phyloP scores from a whole-genome alignment of 2,888 invertebrate genomes.

The Melanchra persicariae region DNA sequence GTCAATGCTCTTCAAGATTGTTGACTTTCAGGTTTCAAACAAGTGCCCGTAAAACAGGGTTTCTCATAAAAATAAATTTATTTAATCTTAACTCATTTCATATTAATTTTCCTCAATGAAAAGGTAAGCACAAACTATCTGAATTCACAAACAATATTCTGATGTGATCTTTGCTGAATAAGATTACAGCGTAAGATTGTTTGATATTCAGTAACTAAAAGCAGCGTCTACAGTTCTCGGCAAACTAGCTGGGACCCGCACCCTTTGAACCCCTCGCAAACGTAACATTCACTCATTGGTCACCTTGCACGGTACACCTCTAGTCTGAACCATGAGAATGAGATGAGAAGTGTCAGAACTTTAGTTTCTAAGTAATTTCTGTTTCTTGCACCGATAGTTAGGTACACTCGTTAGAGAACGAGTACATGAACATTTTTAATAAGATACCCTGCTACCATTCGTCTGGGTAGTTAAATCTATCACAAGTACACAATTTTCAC shows the following conservation, averaged over 20 bases:
- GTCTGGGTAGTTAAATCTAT: not conserved
- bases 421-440: not conserved
- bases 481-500: not conserved
- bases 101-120: too few relatives aligned
- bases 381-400: not conserved
- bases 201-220: too few relatives aligned
- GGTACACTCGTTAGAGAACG: not conserved
- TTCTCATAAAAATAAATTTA: not conserved
- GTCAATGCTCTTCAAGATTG: not conserved
- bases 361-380: not conserved
- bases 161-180: too few relatives aligned
- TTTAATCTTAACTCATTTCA: too few relatives aligned
- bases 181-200: too few relatives aligned
- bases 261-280: not conserved
- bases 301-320: not conserved
- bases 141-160: too few relatives aligned
- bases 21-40: not conserved
- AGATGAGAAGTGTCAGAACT: not conserved
- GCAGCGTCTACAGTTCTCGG: not conserved
- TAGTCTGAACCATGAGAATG: not conserved
- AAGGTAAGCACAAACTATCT: too few relatives aligned
- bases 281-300: not conserved
- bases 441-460: not conserved
- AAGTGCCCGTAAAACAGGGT: not conserved
- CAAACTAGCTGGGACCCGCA: not conserved